Conservation (phyloP, 2,888 invertebrate genomes). For the Drosophila imparisetae region DNA sequence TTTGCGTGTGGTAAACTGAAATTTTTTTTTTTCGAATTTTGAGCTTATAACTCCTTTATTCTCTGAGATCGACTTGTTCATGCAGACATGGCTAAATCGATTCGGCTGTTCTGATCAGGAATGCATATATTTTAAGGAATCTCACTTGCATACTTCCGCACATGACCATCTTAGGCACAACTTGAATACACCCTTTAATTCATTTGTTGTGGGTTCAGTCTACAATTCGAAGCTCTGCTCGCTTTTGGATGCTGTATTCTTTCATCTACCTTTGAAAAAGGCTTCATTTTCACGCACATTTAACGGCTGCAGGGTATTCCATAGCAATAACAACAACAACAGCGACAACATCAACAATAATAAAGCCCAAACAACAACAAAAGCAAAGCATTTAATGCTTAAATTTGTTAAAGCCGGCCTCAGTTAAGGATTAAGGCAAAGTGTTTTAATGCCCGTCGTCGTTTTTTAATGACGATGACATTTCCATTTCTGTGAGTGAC, state of each 20-base stretch:
- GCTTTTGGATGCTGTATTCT: background rate
- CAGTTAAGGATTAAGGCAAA: slow-evolving; percentile 4
- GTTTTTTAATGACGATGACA: slow-evolving; percentile 72
- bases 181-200: background rate
- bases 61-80: background rate
- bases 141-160: background rate
- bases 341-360: background rate
- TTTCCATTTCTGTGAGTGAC: slow-evolving; percentile 46
- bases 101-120: background rate
- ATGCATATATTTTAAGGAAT: background rate
- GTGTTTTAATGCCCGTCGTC: slow-evolving; percentile 26
- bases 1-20: background rate
- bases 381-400: slow-evolving; percentile 57
- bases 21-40: background rate
- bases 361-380: background rate
- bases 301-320: slow-evolving; percentile 11
- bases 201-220: background rate
- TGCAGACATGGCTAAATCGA: background rate
- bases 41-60: background rate
- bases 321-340: background rate
- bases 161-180: background rate
- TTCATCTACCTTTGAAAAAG: background rate
- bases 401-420: slow-evolving; percentile 37
- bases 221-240: background rate
- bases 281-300: background rate